Evolutionary conservation across 2,113 vertebrate genomes (phyloP), one percentile per base, ranked within the genome.

Genomic region (Colius striatus): DNA sequence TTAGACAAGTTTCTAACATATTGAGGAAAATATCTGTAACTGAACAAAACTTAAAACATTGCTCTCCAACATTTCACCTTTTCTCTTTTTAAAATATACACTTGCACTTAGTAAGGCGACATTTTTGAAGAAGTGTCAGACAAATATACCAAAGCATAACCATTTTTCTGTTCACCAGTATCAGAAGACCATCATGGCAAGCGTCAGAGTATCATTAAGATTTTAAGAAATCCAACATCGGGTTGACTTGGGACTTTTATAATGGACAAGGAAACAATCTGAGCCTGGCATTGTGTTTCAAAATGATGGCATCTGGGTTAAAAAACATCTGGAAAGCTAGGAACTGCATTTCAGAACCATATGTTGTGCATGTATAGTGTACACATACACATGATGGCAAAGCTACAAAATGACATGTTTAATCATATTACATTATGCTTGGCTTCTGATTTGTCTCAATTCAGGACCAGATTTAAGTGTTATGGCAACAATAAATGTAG

Each of bases 351-450:
- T 70, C 68, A 84, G 80, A 89, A 32, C 8, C 10, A 13, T 3
- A 4, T 2, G 26, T 4, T 36, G 15, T 11, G 4, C 2, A 1
- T n/a, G 54, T 9, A 5, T 7, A 30, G 3, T 38, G 5, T 20
- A 19, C 4, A 7, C 4, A 14, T 1, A 30, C 6, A 67, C 20
- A 22, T 2, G 18, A 19, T 18, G 23, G 32, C 58, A 67, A 47
- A 68, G 34, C 27, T 30, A 29, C 60, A 67, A 76, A 82, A 45
- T 38, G 2, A 20, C 11, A 6, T 4, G 3, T 29, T 72, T 71
- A 47, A 93, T 17, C 71, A 43, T 62, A 57, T 26, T 8, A 36
- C 10, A 18, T 17, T 34, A 34, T 21, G 11, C 9, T 25, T 68
- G 34, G 30, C 27, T 76, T 12, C 53, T 48, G 41, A 13, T 72